These are phyloP conservation scores for Helarctos malayanus DNA, from an alignment of 2,797 vertebrate species.

Conservation along the genomic window DNA sequence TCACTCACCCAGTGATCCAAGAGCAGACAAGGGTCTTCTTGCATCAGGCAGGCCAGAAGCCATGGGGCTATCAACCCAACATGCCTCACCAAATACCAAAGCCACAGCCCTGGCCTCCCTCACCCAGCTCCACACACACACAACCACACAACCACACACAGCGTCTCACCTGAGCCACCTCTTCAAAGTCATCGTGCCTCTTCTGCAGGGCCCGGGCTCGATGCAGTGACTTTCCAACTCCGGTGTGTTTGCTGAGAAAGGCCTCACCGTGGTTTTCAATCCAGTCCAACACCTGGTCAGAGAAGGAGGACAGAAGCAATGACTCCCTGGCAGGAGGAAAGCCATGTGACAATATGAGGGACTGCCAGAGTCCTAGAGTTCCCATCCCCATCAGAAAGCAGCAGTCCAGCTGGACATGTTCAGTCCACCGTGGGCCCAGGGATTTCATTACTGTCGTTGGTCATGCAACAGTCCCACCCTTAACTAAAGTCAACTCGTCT, in stretches of 20 bases:
- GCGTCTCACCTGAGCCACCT: conserved; percentile 95
- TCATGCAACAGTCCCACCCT: background rate
- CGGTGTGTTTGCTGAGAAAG: conserved; percentile 98
- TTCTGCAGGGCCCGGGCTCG: conserved; percentile 97
- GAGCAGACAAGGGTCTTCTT: background rate
- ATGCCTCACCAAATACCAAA: background rate
- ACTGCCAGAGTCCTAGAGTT: background rate
- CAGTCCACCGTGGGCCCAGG: background rate
- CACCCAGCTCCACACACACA: background rate
- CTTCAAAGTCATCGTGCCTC: conserved; percentile 98
- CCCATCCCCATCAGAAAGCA: background rate
- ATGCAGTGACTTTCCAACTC: conserved; percentile 97
- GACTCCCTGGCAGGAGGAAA: conserved; percentile 54
- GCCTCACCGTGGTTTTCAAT: conserved; percentile 99
- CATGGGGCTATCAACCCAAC: background rate
- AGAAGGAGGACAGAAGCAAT: conserved; percentile 65
- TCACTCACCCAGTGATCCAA: background rate
- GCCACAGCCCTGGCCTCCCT: background rate
- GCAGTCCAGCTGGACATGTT: background rate
- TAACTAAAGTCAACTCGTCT: conserved; percentile 39
- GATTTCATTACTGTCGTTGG: background rate
- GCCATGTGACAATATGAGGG: background rate
- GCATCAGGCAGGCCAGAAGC: background rate
- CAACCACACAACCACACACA: rapidly evolving
- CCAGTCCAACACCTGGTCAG: conserved; percentile 96